A percentile compares a stretch with the other conserved stretches of the same genome.
Conservation (phyloP, 2,888 invertebrate genomes). For the Geophilus truncorum region DNA sequence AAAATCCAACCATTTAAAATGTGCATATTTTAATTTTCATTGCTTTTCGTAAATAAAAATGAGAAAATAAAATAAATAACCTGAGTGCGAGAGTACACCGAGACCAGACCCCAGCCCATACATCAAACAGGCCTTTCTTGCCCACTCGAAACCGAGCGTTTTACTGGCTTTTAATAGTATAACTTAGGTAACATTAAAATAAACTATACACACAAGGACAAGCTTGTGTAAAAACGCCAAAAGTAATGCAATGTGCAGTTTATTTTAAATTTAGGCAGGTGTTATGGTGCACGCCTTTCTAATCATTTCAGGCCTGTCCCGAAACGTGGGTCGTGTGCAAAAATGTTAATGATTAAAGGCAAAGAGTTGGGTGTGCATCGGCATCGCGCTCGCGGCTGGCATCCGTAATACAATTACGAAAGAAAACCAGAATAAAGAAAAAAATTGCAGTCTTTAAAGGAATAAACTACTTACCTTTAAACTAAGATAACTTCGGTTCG, state of each 20-base stretch:
- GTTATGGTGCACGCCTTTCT: slow-evolving; percentile 8
- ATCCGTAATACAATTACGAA: background rate
- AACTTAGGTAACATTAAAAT: background rate
- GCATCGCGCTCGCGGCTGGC: background rate
- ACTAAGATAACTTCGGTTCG: background rate
- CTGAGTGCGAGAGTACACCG: no score
- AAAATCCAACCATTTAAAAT: background rate
- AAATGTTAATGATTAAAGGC: background rate
- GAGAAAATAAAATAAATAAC: no score
- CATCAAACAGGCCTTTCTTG: background rate
- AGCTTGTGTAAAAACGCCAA: background rate
- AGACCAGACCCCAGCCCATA: background rate
- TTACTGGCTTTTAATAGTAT: background rate
- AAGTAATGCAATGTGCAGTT: background rate
- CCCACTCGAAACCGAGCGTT: background rate
- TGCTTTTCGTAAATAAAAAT: no score
- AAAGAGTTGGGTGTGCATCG: background rate
- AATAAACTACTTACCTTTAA: slow-evolving; percentile 10
- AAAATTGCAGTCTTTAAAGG: background rate
- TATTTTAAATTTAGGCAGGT: slow-evolving; percentile 6
- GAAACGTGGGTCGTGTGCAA: background rate
- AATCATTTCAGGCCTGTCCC: background rate
- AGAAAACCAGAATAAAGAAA: background rate
- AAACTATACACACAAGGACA: slow-evolving; percentile 6
- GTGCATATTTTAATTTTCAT: no score